phyloP scores from a whole-genome alignment of 2,113 vertebrate species.

The Scatophagus argus region DNA sequence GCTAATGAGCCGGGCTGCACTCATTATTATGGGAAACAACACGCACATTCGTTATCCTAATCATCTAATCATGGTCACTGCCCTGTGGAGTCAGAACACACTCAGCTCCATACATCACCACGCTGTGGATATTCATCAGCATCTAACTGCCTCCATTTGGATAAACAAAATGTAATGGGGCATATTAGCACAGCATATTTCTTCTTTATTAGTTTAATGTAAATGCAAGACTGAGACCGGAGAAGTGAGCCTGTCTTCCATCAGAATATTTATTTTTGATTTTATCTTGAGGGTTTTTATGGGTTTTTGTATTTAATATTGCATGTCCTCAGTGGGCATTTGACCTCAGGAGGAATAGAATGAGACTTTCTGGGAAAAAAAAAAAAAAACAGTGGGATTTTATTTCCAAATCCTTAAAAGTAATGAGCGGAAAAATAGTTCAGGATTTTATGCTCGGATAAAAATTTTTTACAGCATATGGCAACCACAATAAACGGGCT shows the following conservation, averaged over 20 bases:
- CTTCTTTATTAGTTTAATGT: conserved; percentile 33
- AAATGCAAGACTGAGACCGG: conserved; percentile 11
- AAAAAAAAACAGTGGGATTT: background rate
- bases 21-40: conserved; percentile 69
- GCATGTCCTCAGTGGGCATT: background rate
- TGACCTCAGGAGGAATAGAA: background rate
- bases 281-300: background rate
- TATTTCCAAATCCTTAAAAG: background rate
- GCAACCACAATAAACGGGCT: background rate
- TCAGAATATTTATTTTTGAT: background rate
- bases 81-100: conserved; percentile 56
- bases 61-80: conserved; percentile 65
- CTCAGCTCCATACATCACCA: conserved; percentile 57
- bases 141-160: conserved; percentile 42
- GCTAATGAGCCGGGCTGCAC: conserved; percentile 68
- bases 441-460: background rate
- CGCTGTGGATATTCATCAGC: conserved; percentile 47
- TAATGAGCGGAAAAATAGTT: background rate
- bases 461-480: background rate
- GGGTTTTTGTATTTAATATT: background rate
- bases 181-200: conserved; percentile 41
- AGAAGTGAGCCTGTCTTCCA: background rate
- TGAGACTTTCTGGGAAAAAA: background rate
- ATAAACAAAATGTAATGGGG: conserved; percentile 46
- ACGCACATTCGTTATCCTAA: conserved; percentile 69